A percentile compares a stretch with the other conserved stretches of the same genome.
Evolutionary conservation across 2,888 invertebrate species (phyloP).

Genomic region (Anthrax anthrax): DNA sequence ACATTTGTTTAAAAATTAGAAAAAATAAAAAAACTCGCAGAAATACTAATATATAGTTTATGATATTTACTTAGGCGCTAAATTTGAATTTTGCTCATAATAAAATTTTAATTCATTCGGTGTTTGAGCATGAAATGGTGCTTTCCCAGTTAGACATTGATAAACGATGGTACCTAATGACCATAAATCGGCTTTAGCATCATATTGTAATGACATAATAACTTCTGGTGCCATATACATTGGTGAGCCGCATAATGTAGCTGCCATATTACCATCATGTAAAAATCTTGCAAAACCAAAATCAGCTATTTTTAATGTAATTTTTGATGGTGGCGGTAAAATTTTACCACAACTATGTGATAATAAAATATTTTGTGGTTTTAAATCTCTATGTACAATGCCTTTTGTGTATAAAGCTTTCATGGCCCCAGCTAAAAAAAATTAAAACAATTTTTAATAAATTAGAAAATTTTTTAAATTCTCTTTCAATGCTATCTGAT

Average conservation of each 20-base stretch:
- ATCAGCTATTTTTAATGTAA: constrained; percentile 96
- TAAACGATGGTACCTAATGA: constrained; percentile 97
- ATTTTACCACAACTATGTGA: constrained; percentile 48
- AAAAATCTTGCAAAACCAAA: constrained; percentile 98
- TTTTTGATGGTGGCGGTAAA: constrained; percentile 56
- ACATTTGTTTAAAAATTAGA: too few relatives aligned
- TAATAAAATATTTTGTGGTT: constrained; percentile 97
- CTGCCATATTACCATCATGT: constrained; percentile 98
- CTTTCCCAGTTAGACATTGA: constrained; percentile 96
- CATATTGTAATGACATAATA: constrained; percentile 97
- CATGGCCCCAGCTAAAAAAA: constrained; percentile 78
- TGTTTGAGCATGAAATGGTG: constrained; percentile 95
- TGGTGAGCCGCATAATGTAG: constrained; percentile 96
- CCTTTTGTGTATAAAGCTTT: constrained; percentile 93
- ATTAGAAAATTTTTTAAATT: background rate
- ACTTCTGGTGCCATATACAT: constrained; percentile 99
- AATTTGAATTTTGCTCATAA: constrained; percentile 88
- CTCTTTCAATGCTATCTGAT: too few relatives aligned
- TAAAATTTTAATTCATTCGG: constrained; percentile 94
- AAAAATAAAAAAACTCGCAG: background rate
- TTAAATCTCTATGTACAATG: constrained; percentile 96
- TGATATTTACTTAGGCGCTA: constrained; percentile 68
- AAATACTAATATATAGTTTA: constrained; percentile 4
- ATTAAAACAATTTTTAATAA: background rate
- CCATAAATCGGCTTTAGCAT: constrained; percentile 99